Percentiles rank a stretch among this genome's conserved stretches.
Conservation (phyloP, 2,113 vertebrate genomes). For the Hippopotamus amphibius region DNA sequence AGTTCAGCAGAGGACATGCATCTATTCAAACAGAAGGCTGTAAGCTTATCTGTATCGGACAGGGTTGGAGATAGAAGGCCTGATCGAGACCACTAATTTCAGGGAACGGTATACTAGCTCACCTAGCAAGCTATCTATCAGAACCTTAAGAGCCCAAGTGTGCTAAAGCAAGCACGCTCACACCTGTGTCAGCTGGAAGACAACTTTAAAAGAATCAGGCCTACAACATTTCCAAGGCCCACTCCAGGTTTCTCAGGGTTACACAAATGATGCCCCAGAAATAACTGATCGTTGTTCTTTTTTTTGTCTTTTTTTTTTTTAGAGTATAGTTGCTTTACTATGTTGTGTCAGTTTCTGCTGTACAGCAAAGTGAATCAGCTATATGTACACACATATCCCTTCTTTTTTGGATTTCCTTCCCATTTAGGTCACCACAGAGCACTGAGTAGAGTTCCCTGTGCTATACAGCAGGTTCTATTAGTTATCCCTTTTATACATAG, state of each 20-base stretch:
- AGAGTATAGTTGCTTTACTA: too few species aligned
- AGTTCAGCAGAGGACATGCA: constrained; percentile 60
- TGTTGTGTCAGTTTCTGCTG: too few species aligned
- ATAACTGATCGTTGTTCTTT: not conserved
- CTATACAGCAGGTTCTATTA: too few species aligned
- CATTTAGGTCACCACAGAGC: too few species aligned
- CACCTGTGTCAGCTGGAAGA: not conserved
- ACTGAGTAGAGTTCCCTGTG: too few species aligned
- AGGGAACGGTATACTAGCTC: constrained; percentile 62
- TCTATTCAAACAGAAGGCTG: constrained; percentile 46
- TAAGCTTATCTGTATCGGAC: constrained; percentile 69
- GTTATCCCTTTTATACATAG: too few species aligned
- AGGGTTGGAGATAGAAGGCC: constrained; percentile 61
- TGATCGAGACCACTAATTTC: constrained; percentile 73
- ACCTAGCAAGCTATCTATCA: constrained; percentile 54
- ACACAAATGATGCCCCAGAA: not conserved
- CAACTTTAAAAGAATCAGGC: not conserved
- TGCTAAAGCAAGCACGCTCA: not conserved
- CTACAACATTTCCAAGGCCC: not conserved
- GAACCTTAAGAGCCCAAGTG: not conserved
- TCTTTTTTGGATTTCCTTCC: too few species aligned
- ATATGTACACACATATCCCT: too few species aligned
- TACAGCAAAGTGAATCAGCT: too few species aligned
- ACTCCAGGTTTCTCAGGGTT: not conserved
- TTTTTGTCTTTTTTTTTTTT: not conserved